Base-by-base conservation (phyloP, 2,888 invertebrate species). In the Lysandra bellargus region DNA sequence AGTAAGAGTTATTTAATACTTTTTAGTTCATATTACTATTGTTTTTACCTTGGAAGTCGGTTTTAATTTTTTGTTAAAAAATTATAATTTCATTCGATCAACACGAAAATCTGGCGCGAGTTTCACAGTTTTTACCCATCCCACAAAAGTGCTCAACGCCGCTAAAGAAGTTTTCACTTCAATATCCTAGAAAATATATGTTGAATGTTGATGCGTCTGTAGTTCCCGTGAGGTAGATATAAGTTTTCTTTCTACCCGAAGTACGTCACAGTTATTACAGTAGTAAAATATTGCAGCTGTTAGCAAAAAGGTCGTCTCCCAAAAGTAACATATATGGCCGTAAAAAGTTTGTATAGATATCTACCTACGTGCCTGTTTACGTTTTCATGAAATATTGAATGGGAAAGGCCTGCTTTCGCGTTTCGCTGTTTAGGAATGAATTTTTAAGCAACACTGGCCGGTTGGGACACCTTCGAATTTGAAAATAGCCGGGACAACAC, bases 381-480 rank as follows among this genome's bases (percentile, higher is more conserved):
- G 33, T 69, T 69, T 69, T 69, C 69, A 69, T 69, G 7, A 4
- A 69, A 69, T 69, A 69, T 69, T 69, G 14, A 69, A 69, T 1
- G 3, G 30, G 23, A 9, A 33, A 14, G 69, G 69, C 37, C 69
- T 17, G 5, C 33, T 69, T 37, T 14, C 69, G 69, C 69, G 69
- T 69, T 69, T 69, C 4, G 69, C 33, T 17, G 33, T 69, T 69
- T 69, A 69, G 33, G 30, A 69, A 69, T 69, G 12, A 69, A 69
- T 69, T 69, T 33, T 33, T 69, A 69, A 69, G 33, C 33, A 69
- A 33, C 33, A 17, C 69, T 69, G 69, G 33, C 33, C 33, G 69
- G 69, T 33, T 14, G 33, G 33, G 69, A 69, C 69, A 69, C 69
- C 1, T 69, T 69, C 33, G 4, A 69, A 33, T 64, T 64, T 30